Evolutionary conservation across 2,113 vertebrate species (phyloP).

Genomic region (Circaetus gallicus): DNA sequence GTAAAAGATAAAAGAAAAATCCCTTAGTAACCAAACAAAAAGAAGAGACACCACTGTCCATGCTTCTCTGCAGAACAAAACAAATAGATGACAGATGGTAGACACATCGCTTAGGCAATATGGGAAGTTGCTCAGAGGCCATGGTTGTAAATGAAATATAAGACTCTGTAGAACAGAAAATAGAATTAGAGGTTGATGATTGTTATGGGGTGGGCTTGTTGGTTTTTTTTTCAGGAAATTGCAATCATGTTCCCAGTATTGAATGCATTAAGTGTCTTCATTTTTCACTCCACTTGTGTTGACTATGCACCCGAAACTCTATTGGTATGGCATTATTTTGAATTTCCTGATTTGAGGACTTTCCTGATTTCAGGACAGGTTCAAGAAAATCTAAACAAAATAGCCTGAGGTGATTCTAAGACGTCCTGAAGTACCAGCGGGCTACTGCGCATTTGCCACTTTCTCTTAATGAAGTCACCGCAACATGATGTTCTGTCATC

Average conservation of each 20-base stretch:
- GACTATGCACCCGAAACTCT: neutral
- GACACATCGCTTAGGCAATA: neutral
- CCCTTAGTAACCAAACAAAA: neutral
- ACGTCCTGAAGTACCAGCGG: neutral
- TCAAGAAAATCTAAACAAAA: neutral
- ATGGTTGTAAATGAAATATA: neutral
- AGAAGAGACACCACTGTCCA: neutral
- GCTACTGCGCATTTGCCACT: neutral
- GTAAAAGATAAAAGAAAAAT: neutral
- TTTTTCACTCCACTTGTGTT: neutral
- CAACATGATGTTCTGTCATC: neutral
- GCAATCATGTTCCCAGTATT: neutral
- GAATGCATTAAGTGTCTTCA: neutral
- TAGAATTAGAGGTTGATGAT: neutral
- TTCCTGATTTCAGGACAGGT: neutral
- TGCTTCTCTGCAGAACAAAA: neutral
- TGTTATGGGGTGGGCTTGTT: neutral
- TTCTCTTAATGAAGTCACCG: neutral
- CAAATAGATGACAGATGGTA: neutral
- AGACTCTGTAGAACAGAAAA: neutral
- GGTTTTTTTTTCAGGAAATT: neutral
- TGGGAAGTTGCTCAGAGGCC: neutral
- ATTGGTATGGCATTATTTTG: neutral
- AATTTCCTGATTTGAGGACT: neutral
- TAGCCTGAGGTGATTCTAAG: neutral